These are phyloP conservation scores for Linurgus olivaceus DNA, from an alignment of 2,797 vertebrate species.

Conservation along the genomic window DNA sequence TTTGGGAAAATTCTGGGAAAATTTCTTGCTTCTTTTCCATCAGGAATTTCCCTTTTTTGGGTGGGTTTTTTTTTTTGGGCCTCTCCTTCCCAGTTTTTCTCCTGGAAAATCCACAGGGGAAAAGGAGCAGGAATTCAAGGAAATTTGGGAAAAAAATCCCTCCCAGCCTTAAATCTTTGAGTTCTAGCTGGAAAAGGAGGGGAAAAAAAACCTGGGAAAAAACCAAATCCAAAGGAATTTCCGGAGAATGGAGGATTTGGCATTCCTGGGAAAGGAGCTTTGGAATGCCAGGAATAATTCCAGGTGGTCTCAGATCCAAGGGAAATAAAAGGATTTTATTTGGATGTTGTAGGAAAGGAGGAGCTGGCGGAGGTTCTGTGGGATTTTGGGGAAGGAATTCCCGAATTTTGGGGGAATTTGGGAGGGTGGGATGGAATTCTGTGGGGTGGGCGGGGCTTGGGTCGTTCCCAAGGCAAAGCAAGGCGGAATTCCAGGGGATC, in stretches of 20 bases:
- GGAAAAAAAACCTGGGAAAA: neutral
- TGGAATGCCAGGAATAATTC: neutral
- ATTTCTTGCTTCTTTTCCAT: neutral
- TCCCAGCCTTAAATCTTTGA: neutral
- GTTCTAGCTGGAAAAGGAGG: neutral
- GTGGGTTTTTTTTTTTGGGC: neutral
- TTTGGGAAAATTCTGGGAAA: no score
- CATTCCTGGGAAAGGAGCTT: neutral
- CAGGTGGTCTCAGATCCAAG: neutral
- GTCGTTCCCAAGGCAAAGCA: neutral
- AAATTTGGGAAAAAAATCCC: neutral
- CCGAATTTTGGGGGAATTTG: neutral
- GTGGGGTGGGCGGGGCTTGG: neutral
- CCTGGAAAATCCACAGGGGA: neutral
- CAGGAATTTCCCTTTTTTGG: neutral
- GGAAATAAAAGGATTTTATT: neutral
- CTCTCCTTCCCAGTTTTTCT: neutral
- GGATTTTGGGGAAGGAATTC: neutral
- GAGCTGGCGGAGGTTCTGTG: neutral
- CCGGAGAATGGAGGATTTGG: neutral
- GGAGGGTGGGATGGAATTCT: neutral
- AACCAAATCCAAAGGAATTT: neutral
- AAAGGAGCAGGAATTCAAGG: neutral
- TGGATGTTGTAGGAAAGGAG: neutral
- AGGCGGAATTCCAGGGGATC: neutral